Conservation (phyloP, 2,113 vertebrate species). For the Alethe castanea region DNA sequence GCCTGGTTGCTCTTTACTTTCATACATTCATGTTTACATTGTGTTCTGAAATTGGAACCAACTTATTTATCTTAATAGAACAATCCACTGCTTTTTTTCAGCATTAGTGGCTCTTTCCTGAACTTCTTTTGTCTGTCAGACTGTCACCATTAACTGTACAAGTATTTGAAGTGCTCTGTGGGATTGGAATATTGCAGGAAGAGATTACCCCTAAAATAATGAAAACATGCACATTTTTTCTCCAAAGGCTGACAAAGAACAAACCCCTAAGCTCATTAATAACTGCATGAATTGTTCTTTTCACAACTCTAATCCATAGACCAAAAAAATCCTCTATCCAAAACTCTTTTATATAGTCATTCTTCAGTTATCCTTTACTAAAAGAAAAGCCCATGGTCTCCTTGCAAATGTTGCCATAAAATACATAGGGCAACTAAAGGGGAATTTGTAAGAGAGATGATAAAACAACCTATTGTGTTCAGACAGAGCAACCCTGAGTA, state of each 20-base stretch:
- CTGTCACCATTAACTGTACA: neutral
- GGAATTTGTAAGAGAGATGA: neutral
- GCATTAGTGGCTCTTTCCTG: neutral
- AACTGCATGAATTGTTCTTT: neutral
- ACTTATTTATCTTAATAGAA: neutral
- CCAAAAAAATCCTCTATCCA: neutral
- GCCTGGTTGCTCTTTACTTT: neutral
- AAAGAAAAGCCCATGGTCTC: neutral
- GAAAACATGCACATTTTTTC: neutral
- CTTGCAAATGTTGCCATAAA: neutral
- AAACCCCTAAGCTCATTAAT: neutral
- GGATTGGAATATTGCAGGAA: neutral
- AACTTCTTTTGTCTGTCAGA: constrained; percentile 21
- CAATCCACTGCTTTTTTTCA: neutral
- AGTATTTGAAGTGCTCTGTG: neutral
- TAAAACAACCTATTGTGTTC: neutral
- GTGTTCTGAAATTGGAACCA: neutral
- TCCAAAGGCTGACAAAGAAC: neutral
- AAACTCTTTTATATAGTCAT: neutral
- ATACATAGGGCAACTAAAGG: neutral
- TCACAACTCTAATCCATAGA: neutral
- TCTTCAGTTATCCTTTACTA: neutral
- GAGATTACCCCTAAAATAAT: constrained; percentile 35
- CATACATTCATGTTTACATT: neutral
- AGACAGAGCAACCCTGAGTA: neutral